Percentiles rank a stretch among this genome's conserved stretches.
Evolutionary conservation across 2,113 vertebrate species (phyloP).

Genomic region (Cryptomyrus ogoouensis): DNA sequence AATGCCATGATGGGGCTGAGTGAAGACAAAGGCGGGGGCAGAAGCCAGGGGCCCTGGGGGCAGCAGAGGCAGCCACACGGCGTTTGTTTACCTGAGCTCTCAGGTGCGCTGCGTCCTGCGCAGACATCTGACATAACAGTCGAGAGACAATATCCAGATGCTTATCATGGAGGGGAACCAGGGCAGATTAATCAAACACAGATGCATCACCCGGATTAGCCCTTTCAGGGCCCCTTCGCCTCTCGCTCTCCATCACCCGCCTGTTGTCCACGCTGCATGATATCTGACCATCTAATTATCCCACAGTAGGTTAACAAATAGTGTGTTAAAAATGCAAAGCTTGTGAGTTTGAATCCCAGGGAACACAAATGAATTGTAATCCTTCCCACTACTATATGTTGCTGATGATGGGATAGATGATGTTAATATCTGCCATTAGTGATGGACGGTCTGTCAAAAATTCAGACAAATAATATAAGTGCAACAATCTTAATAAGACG

Average conservation of each 20-base stretch:
- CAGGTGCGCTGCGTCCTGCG: not conserved
- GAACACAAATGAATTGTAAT: not conserved
- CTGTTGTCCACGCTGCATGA: not conserved
- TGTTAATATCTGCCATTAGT: not conserved
- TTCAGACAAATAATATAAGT: not conserved
- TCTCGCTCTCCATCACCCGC: not conserved
- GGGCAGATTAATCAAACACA: not conserved
- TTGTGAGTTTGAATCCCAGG: not conserved
- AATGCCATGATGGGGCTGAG: not conserved
- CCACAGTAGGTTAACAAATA: not conserved
- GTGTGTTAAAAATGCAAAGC: not conserved
- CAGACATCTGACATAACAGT: not conserved
- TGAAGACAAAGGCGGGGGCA: not conserved
- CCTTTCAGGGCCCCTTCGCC: not conserved
- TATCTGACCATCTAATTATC: not conserved
- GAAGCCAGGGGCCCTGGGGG: not conserved
- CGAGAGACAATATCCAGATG: conserved; percentile 6
- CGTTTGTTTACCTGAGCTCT: conserved; percentile 7
- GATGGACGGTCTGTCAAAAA: not conserved
- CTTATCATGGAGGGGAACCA: not conserved
- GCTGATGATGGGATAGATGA: not conserved
- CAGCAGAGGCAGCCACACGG: not conserved
- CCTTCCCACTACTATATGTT: not conserved
- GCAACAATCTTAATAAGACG: not conserved
- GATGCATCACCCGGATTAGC: not conserved